Evolutionary conservation across 92 coral and sea anemone species (phyloP).

Genomic region (Epizoanthus stellaris): DNA sequence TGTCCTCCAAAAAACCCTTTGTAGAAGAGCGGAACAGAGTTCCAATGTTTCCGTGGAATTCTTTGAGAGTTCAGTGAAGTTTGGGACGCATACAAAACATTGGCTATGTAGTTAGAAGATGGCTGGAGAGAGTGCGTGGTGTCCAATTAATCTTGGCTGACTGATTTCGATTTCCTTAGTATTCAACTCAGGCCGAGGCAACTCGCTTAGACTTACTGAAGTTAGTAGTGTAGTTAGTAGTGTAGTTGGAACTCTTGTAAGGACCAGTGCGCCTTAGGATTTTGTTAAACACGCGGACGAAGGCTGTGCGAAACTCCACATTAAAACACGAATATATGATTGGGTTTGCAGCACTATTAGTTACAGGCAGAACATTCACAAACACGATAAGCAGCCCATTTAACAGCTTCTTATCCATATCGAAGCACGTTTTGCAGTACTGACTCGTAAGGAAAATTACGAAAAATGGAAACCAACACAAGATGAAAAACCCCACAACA

Average conservation of each 20-base stretch:
- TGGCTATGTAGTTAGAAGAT: too few relatives aligned
- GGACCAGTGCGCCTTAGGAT: conserved; percentile 52
- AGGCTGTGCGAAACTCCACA: conserved; percentile 90
- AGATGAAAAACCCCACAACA: conserved; percentile 88
- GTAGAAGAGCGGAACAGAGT: background rate
- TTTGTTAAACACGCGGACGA: conserved; percentile 74
- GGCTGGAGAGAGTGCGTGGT: too few relatives aligned
- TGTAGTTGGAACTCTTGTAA: conserved; percentile 10
- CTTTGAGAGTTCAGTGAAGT: too few relatives aligned
- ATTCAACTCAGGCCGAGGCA: background rate
- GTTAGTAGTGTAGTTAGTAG: conserved; percentile 21
- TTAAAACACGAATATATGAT: conserved; percentile 95
- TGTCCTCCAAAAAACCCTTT: background rate
- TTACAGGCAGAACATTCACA: conserved; percentile 83
- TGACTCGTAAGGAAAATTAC: conserved; percentile 88
- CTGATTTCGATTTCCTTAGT: too few relatives aligned
- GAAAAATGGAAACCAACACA: conserved; percentile 97
- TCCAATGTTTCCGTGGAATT: too few relatives aligned
- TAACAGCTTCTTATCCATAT: conserved; percentile 38
- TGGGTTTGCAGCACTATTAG: conserved; percentile 96
- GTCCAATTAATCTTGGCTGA: too few relatives aligned
- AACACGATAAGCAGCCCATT: conserved; percentile 64
- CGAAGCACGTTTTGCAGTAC: conserved; percentile 75
- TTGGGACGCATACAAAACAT: too few relatives aligned
- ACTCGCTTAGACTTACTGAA: background rate